These are phyloP conservation scores for Beroe ovata DNA, from an alignment of 37 sponge, comb jelly and placozoan species.

Conservation along the genomic window DNA sequence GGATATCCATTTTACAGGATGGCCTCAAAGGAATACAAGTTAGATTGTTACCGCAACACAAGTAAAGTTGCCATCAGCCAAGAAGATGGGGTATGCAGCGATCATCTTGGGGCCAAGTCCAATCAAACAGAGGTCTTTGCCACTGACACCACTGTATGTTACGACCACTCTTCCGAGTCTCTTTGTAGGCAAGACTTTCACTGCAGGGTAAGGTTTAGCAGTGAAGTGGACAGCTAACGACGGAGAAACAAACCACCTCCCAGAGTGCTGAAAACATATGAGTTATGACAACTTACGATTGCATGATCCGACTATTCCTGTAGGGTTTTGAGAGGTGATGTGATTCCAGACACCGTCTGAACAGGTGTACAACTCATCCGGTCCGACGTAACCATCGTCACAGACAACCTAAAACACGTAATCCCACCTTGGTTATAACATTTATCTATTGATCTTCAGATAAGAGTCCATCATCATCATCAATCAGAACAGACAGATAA, in stretches of 20 bases:
- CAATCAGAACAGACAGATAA: no score
- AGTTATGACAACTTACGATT: constrained; percentile 63
- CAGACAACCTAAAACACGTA: constrained; percentile 35
- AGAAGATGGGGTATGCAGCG: constrained; percentile 12
- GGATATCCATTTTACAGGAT: no score
- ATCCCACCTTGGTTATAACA: no score
- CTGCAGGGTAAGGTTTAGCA: not conserved
- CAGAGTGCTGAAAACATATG: no score
- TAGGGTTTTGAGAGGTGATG: constrained; percentile 32
- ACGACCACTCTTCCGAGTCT: constrained; percentile 41
- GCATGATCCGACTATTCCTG: constrained; percentile 38
- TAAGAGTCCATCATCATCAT: no score
- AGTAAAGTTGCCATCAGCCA: not conserved
- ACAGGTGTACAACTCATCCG: constrained; percentile 6
- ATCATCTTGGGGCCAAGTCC: constrained; percentile 53
- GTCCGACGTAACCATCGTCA: constrained; percentile 25
- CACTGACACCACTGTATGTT: constrained; percentile 36
- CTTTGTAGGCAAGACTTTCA: constrained; percentile 40
- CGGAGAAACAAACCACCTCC: no score
- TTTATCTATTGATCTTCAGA: no score
- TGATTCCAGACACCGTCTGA: constrained; percentile 36
- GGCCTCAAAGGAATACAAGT: no score
- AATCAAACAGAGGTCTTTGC: constrained; percentile 32
- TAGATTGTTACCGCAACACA: not conserved
- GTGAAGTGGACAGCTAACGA: no score